Evolutionary conservation across 2,888 invertebrate genomes (phyloP), one percentile per base, ranked within the genome.

Genomic region (Thumatha senex): DNA sequence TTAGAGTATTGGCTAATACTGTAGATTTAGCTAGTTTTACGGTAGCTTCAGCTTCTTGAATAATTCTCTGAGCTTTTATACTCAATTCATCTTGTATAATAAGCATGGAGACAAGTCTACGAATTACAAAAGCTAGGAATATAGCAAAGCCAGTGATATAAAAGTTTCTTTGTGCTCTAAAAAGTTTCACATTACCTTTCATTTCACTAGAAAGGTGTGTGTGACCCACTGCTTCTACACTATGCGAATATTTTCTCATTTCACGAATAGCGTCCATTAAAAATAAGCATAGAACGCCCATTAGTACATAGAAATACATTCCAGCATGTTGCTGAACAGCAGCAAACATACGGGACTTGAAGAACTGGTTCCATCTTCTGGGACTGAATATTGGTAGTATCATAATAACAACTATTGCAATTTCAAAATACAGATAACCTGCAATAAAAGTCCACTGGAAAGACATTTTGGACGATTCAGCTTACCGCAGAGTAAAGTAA

Each of bases 361-460:
- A 96, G 47, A 97, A 84, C 66, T 89, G 93, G 68, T 95, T 93
- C 96, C 97, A 97, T 89, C 94, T 93, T 63, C 92, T 89, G 2
- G 96, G 94, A 44, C 96, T 95, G 62, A 95, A 94, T 76, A 96
- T 92, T 9, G 92, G 96, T 51, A 96, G 72, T 51, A 96, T 90
- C 62, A 96, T 89, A 8, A 96, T 73, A 30, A 94, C 74, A 7
- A 95, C 92, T 24, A 95, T 65, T 9, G 82, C 92, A 50, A 96
- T 93, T 86, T 96, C 96, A 14, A 92, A 84, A 78, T 96, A 96
- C 30, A 96, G 89, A 78, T 95, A 95, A 34, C 93, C 92, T 53
- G 96, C 96, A 46, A 96, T 94, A 47, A 96, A 87, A 11, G 95
- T 95, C 96, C 96, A 96, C 78, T 96, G 96, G 54, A 96, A 89